Conservation (phyloP, 2,888 invertebrate genomes). For the Spilosoma lubricipeda region DNA sequence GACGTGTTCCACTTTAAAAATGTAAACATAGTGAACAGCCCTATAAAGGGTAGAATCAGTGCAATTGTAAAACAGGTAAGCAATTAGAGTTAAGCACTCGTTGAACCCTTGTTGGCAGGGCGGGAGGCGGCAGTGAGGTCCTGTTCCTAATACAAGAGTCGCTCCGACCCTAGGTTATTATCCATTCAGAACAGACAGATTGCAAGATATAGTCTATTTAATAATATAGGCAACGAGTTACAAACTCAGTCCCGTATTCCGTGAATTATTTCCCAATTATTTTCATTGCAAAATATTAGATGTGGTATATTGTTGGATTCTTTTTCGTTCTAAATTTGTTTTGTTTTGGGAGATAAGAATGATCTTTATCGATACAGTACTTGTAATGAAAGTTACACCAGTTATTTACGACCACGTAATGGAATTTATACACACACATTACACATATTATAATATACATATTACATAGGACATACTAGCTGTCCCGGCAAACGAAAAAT, state of each 20-base stretch:
- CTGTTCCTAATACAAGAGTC: conserved; percentile 70
- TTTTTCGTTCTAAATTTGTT: neutral
- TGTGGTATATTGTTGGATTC: neutral
- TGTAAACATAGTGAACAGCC: neutral
- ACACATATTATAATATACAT: too few relatives aligned
- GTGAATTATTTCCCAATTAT: conserved; percentile 28
- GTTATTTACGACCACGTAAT: neutral
- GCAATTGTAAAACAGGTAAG: conserved; percentile 70
- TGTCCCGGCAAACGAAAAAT: too few relatives aligned
- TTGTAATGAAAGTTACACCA: neutral
- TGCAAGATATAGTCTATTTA: conserved; percentile 75
- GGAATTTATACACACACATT: too few relatives aligned
- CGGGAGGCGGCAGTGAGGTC: conserved; percentile 65
- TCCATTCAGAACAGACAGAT: conserved; percentile 75
- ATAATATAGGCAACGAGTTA: conserved; percentile 67
- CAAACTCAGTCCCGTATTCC: conserved; percentile 60
- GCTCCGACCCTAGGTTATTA: conserved; percentile 66
- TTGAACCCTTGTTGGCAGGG: conserved; percentile 70
- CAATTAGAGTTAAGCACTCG: conserved; percentile 74
- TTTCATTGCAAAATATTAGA: neutral
- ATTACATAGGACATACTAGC: too few relatives aligned
- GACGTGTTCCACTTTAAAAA: too few relatives aligned
- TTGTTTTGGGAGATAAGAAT: too few relatives aligned
- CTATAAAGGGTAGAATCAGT: conserved; percentile 56
- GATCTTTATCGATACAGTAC: neutral